phyloP scores from a whole-genome alignment of 64 coral and sea anemone genomes.

The Trachythela sp. region DNA sequence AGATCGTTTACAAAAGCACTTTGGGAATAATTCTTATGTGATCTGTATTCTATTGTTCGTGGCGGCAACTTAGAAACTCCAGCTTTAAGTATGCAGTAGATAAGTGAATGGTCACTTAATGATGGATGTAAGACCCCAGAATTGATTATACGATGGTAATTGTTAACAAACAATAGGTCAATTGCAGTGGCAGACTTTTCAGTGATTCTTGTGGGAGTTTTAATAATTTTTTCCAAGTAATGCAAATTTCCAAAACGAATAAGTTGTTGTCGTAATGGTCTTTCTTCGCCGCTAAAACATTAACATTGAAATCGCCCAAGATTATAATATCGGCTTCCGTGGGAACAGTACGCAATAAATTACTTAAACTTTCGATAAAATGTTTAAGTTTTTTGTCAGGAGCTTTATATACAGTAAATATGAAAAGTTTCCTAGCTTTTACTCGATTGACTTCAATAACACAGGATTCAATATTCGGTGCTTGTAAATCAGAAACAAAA shows the following conservation, averaged over 20 bases:
- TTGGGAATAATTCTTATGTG: slow-evolving; percentile 24
- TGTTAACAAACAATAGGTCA: slow-evolving; percentile 42
- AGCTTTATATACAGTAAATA: slow-evolving; percentile 32
- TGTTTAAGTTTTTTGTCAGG: slow-evolving; percentile 11
- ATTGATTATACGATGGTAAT: not conserved
- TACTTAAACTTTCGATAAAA: slow-evolving; percentile 18
- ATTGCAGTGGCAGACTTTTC: not conserved
- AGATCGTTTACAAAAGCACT: slow-evolving; percentile 17
- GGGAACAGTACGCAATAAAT: not conserved
- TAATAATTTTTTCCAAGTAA: slow-evolving; percentile 19
- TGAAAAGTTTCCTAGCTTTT: slow-evolving; percentile 15
- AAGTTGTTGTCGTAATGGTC: slow-evolving; percentile 41
- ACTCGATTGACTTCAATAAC: slow-evolving; percentile 23
- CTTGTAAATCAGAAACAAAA: too few species aligned
- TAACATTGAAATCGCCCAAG: slow-evolving; percentile 10
- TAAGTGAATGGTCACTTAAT: slow-evolving; percentile 30
- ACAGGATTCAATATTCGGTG: slow-evolving; percentile 37
- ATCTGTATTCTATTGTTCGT: too few species aligned
- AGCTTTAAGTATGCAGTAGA: slow-evolving; percentile 24
- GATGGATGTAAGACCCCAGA: slow-evolving; percentile 8
- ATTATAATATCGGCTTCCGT: not conserved
- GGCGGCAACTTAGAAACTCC: slow-evolving; percentile 11
- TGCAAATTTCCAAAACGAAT: not conserved
- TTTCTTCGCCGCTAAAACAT: not conserved
- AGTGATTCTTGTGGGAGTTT: not conserved